Evolutionary conservation across 2,888 invertebrate species (phyloP).

Genomic region (Nymphalis urticae): DNA sequence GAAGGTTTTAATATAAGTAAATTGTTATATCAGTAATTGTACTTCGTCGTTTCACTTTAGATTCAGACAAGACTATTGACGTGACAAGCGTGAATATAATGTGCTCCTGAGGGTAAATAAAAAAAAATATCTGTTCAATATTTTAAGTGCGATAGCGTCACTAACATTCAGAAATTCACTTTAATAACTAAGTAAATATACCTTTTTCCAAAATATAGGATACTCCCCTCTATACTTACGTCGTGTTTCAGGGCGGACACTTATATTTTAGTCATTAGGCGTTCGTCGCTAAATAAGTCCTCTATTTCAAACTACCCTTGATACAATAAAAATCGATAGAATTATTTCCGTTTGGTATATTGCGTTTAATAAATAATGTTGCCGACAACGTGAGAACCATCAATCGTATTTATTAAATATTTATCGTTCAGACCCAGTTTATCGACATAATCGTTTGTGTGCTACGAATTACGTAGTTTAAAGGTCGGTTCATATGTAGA

Average conservation of each 20-base stretch:
- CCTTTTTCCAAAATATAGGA: no score
- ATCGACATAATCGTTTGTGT: not conserved
- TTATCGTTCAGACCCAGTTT: slow-evolving; percentile 1
- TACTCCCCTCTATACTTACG: no score
- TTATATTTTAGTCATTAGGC: not conserved
- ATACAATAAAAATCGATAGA: slow-evolving; percentile 21
- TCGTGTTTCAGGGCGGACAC: not conserved
- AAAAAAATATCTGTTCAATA: no score
- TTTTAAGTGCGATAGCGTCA: no score
- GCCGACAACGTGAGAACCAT: slow-evolving; percentile 41
- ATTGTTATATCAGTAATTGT: no score
- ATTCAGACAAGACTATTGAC: no score
- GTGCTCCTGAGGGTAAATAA: no score
- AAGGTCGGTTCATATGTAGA: not conserved
- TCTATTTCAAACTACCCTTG: slow-evolving; percentile 1
- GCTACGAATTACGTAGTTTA: not conserved
- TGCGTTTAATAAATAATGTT: slow-evolving; percentile 30
- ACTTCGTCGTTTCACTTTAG: no score
- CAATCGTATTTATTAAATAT: slow-evolving; percentile 26
- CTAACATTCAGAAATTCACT: no score
- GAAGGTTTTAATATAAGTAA: no score
- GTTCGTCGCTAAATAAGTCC: not conserved
- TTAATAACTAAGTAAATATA: no score
- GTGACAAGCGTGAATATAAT: no score
- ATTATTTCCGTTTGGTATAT: slow-evolving; percentile 15